Base-by-base conservation (phyloP, 2,797 vertebrate species). In the Crax fasciolata region DNA sequence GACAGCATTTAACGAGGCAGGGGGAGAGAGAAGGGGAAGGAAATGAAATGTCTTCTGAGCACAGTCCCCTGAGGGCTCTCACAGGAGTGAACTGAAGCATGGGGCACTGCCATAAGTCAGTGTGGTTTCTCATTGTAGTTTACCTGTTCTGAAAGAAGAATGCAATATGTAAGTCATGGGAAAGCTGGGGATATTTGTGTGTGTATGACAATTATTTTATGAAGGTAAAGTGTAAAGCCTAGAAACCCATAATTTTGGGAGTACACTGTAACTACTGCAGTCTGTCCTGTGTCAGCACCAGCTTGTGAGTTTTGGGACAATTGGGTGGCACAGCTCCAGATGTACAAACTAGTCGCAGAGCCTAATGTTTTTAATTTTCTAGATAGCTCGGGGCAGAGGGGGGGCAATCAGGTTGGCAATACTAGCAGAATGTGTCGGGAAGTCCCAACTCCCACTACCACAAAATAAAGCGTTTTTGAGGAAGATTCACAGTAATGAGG, bases 341-440 rank as follows among this genome's bases (percentile, higher is more conserved):
- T 52, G 66, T 59, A 23, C 62, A 38, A 15, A 11, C 21, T 28
- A 51, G 18, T 35, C 35, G 27, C 85, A 90, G 63, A 86, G 39
- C 55, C 59, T 82, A 76, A 70, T 89, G 95, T 43, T 94, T 94
- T 94, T 94, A 21, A 94, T 96, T 91, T 86, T 95, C 62, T 59
- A 21, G n/a, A 63, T 76, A 52, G 48, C 76, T 96, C 66, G 52
- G 73, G 35, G 86, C 58, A 54, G 85, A 62, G 52, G 73, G 35
- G 86, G 62, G 54, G 87, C 66, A 5, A 4, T 93, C 51, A 30
- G 51, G 62, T 90, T 71, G 80, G 80, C 91, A 67, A 5, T 25
- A 32, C 30, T 11, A 35, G 72, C 52, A 84, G 58, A 92, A 68
- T 38, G 54, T 75, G 70, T 89, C 87, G 68, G 65, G 84, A 90